A percentile compares a stretch with the other conserved stretches of the same genome.
Conservation (phyloP, 2,113 vertebrate species). For the Clarias macrocephalus region DNA sequence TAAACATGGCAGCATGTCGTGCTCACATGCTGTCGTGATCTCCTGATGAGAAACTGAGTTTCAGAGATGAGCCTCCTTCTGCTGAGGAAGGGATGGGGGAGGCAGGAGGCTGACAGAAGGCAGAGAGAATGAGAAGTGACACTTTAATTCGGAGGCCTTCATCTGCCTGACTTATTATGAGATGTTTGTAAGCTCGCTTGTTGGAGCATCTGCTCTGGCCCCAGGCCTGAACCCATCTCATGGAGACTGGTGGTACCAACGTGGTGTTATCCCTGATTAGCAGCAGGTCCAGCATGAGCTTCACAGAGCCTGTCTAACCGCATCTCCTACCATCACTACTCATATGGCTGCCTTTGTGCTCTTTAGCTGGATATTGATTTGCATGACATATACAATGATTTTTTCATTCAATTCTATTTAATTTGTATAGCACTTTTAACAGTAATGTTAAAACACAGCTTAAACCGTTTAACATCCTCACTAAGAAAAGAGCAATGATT, state of each 20-base stretch:
- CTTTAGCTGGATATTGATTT: neutral
- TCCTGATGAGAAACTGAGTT: conserved; percentile 34
- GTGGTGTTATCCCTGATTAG: conserved; percentile 67
- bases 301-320: conserved; percentile 64
- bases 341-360: conserved; percentile 45
- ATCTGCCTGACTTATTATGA: conserved; percentile 77
- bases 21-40: neutral
- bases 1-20: conserved; percentile 21
- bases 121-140: conserved; percentile 79
- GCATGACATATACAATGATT: neutral
- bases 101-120: conserved; percentile 68
- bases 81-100: conserved; percentile 19
- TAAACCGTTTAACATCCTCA: neutral
- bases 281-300: conserved; percentile 64
- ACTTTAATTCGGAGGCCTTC: conserved; percentile 77
- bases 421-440: neutral
- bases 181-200: conserved; percentile 78
- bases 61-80: conserved; percentile 26
- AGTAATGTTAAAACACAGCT: neutral
- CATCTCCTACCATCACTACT: conserved; percentile 49
- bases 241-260: conserved; percentile 66
- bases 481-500: too few species aligned
- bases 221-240: conserved; percentile 61
- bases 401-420: neutral
- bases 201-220: conserved; percentile 69